Evolutionary conservation across 2,113 vertebrate genomes (phyloP).

Genomic region (Theristicus caerulescens): DNA sequence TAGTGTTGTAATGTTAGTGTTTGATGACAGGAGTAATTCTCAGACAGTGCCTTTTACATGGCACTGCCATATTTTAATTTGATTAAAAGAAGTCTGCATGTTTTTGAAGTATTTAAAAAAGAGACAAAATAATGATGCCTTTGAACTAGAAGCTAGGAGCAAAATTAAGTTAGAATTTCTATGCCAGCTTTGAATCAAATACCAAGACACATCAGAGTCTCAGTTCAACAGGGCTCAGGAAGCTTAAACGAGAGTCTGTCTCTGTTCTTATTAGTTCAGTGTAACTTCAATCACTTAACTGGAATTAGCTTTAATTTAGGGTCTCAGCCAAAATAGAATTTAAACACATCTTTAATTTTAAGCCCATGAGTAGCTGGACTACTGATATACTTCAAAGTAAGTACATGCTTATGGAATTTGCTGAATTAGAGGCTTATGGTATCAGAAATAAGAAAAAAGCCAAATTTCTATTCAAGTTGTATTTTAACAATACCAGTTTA

Average conservation of each 20-base stretch:
- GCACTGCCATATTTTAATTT: conserved; percentile 15
- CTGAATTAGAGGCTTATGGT: not conserved
- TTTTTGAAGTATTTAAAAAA: conserved; percentile 33
- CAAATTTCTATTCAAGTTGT: not conserved
- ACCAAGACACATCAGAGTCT: not conserved
- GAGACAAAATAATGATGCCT: conserved; percentile 9
- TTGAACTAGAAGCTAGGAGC: conserved; percentile 27
- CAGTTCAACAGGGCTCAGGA: not conserved
- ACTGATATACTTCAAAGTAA: not conserved
- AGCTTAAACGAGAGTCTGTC: not conserved
- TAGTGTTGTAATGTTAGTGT: not conserved
- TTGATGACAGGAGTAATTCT: conserved; percentile 22
- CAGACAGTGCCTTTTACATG: not conserved
- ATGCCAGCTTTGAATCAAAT: conserved; percentile 9
- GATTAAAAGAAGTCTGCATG: conserved; percentile 8
- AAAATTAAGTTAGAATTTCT: conserved; percentile 34
- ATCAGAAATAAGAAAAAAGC: not conserved
- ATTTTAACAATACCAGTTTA: not conserved
- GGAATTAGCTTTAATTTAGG: conserved; percentile 23
- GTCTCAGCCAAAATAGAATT: not conserved
- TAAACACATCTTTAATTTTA: not conserved
- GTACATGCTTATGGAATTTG: not conserved
- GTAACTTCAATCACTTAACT: not conserved
- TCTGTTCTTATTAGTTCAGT: not conserved
- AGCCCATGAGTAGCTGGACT: not conserved